Evolutionary conservation across 1,140 invertebrate genomes (phyloP).

Genomic region (Eulimnadia texana): DNA sequence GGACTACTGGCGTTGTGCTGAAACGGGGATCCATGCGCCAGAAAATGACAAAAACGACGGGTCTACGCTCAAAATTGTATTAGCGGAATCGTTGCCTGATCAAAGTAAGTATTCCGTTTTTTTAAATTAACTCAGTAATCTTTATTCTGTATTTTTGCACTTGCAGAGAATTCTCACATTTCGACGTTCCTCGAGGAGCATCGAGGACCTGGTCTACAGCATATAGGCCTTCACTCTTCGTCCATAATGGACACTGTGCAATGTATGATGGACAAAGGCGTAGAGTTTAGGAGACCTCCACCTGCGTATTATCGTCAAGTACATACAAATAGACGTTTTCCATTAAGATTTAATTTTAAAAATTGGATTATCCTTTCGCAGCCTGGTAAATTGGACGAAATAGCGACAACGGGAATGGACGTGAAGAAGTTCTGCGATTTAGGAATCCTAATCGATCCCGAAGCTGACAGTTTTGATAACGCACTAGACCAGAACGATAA

Average conservation of each 20-base stretch:
- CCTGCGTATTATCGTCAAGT: conserved; percentile 32
- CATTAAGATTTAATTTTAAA: neutral
- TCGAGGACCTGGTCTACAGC: conserved; percentile 35
- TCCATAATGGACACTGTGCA: conserved; percentile 29
- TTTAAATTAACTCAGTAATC: too few relatives aligned
- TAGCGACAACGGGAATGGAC: conserved; percentile 26
- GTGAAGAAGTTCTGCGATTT: conserved; percentile 22
- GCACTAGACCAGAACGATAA: neutral
- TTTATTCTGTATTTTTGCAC: too few relatives aligned
- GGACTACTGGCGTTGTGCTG: conserved; percentile 38
- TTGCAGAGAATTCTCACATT: conserved; percentile 31
- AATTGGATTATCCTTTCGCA: neutral
- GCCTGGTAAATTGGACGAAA: conserved; percentile 26
- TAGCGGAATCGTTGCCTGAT: conserved; percentile 33
- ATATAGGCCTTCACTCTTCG: conserved; percentile 32
- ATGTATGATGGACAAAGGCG: conserved; percentile 25
- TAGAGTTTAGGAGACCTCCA: conserved; percentile 33
- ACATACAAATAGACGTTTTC: neutral
- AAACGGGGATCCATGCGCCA: conserved; percentile 27
- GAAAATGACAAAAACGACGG: conserved; percentile 14
- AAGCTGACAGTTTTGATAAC: conserved; percentile 21
- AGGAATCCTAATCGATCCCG: conserved; percentile 24
- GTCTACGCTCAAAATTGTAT: conserved; percentile 31
- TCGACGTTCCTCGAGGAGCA: conserved; percentile 33
- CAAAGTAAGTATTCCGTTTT: conserved; percentile 25